A percentile compares a stretch with the other conserved stretches of the same genome.
Evolutionary conservation across 2,888 invertebrate species (phyloP).

Genomic region (Eucera pruinosa): DNA sequence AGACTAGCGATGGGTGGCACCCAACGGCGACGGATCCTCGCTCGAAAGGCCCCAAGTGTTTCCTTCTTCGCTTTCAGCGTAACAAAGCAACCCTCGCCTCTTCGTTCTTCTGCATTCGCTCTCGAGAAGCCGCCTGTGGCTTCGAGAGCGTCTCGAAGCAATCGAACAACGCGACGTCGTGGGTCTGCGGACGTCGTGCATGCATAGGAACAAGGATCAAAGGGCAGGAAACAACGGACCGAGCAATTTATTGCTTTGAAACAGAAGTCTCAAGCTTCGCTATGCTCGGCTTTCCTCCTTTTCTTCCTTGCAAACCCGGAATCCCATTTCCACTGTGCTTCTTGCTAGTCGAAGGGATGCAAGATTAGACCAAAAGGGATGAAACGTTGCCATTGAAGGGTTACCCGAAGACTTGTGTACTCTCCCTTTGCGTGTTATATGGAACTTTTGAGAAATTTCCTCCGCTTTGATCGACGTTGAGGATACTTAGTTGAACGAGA

Average conservation of each 20-base stretch:
- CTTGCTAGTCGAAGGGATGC: background rate
- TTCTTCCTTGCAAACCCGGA: background rate
- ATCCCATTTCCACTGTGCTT: background rate
- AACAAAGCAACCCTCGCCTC: slow-evolving; percentile 41
- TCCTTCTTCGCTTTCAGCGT: slow-evolving; percentile 59
- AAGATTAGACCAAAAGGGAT: background rate
- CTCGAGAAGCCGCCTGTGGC: slow-evolving; percentile 9
- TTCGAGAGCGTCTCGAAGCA: slow-evolving; percentile 22
- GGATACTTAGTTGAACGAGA: too few species aligned
- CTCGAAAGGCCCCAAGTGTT: slow-evolving; percentile 55
- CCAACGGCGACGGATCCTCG: slow-evolving; percentile 46
- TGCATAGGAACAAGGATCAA: slow-evolving; percentile 17
- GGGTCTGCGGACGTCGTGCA: background rate
- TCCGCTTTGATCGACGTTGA: too few species aligned
- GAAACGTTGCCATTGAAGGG: slow-evolving; percentile 1
- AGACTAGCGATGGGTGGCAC: slow-evolving; percentile 29
- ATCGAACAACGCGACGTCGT: slow-evolving; percentile 22
- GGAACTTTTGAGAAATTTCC: background rate
- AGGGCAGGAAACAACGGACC: slow-evolving; percentile 23
- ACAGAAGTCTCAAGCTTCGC: slow-evolving; percentile 3
- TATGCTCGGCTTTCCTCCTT: too few species aligned
- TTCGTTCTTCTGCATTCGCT: background rate
- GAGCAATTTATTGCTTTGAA: slow-evolving; percentile 23
- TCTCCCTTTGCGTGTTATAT: background rate
- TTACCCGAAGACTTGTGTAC: background rate